Base-by-base conservation (phyloP, 1,140 invertebrate genomes). In the Diachasma alloeum region DNA sequence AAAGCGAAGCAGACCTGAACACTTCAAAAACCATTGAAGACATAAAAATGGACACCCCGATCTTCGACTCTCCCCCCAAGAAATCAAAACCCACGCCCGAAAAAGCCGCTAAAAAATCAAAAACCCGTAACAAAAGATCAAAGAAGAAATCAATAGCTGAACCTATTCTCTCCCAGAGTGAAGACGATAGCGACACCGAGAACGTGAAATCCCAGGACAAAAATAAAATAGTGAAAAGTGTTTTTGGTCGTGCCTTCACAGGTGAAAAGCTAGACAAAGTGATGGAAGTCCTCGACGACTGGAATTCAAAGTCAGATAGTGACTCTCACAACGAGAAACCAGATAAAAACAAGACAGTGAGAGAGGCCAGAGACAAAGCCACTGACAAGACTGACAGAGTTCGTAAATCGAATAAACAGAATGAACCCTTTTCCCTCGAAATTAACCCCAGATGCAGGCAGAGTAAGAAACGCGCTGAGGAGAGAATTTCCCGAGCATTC, bases 271-370 rank as follows among this genome's bases (percentile, higher is more conserved):
- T 78, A 0, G 87, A 88, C 15, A 88, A 89, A 67, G 84, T 88
- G 0, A 85, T 85, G 10, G 86, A 89, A n/a, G 88, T 89, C 4
- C 24, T 89, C n/a, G 86, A 89, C 9, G 87, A 89, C 31, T 88
- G 87, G 87, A 84, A 88, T 3, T 87, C 84, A 0, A 85, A 85
- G 6, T 88, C 87, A 0, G 87, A 87, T n/a, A 80, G 79, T 0
- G 83, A 87, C 6, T 86, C 85, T 0, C 81, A 84, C 8, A 26
- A 77, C 17, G 72, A 76, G 9, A 71, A 78, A 74, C 22, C 46
- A 22, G 0, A 68, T 5, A 77, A 77, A 63, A 4, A 63, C 59
- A 76, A 66, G 31, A 13, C 39, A 19, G 48, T 59, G 6, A 15
- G 66, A 24, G 11, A 81, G 79, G 11, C 72, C 68, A 4, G 80